Percentiles rank a stretch among this genome's conserved stretches.
Conservation (phyloP, 2,888 invertebrate species). For the Cephonodes hylas region DNA sequence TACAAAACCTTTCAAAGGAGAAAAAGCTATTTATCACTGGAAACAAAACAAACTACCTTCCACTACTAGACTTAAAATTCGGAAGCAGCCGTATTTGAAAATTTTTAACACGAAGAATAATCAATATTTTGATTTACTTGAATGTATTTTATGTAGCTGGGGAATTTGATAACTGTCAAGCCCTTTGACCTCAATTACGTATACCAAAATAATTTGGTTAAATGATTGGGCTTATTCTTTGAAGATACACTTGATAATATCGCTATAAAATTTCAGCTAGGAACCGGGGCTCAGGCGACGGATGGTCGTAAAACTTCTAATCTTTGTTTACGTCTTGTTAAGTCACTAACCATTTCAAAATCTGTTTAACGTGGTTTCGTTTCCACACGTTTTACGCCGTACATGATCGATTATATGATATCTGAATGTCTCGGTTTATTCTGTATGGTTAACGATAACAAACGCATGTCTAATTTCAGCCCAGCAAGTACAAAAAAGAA, state of each 20-base stretch:
- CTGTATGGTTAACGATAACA: conserved; percentile 41
- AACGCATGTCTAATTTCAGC: conserved; percentile 39
- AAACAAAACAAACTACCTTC: too few relatives aligned
- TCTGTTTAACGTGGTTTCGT: conserved; percentile 49
- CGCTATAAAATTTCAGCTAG: background rate
- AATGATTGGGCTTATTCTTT: background rate
- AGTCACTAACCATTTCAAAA: conserved; percentile 70
- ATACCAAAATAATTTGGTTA: too few relatives aligned
- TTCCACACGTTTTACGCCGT: conserved; percentile 31
- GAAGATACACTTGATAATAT: background rate
- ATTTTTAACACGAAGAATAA: too few relatives aligned
- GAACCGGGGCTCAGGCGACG: background rate
- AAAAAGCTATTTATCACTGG: too few relatives aligned
- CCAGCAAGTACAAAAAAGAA: conserved; percentile 18
- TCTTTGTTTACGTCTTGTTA: conserved; percentile 68
- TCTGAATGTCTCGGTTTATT: conserved; percentile 51
- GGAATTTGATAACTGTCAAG: too few relatives aligned
- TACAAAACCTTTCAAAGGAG: too few relatives aligned
- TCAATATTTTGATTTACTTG: too few relatives aligned
- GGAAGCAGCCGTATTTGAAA: too few relatives aligned
- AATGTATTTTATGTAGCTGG: too few relatives aligned
- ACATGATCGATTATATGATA: conserved; percentile 57
- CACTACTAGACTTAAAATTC: too few relatives aligned
- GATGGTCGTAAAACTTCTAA: conserved; percentile 27
- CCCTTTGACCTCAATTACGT: too few relatives aligned